Evolutionary conservation across 1,140 invertebrate species (phyloP).

Genomic region (Drosophila suzukii): DNA sequence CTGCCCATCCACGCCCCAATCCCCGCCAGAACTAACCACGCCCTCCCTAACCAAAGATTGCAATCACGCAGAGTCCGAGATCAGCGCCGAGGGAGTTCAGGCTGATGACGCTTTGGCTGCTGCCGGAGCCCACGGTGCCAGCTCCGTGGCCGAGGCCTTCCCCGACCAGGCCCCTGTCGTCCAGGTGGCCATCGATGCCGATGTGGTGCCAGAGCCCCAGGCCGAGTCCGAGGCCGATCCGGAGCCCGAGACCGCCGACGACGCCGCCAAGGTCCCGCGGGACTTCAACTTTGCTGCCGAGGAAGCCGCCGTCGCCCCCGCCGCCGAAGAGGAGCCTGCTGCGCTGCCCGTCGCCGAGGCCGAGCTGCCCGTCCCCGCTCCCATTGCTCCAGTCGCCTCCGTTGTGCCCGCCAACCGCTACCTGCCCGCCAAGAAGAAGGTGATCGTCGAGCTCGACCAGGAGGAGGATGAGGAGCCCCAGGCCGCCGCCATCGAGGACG

Average conservation of each 20-base stretch:
- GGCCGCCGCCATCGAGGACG: conserved; percentile 65
- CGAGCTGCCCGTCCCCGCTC: conserved; percentile 69
- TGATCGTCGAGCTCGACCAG: conserved; percentile 78
- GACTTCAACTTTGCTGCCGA: conserved; percentile 70
- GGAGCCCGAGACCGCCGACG: conserved; percentile 50
- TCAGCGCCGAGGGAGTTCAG: conserved; percentile 51
- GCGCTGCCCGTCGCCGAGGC: conserved; percentile 57
- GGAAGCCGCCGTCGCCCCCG: conserved; percentile 31
- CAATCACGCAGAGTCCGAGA: conserved; percentile 77
- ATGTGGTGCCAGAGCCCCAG: conserved; percentile 25
- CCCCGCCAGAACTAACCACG: conserved; percentile 30
- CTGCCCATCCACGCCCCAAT: not conserved
- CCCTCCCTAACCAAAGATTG: conserved; percentile 78
- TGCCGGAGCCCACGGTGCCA: conserved; percentile 69
- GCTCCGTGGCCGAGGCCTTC: conserved; percentile 79
- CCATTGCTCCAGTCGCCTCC: conserved; percentile 59
- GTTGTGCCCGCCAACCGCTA: conserved; percentile 75
- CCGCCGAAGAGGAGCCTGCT: conserved; percentile 43
- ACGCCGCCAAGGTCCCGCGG: conserved; percentile 77
- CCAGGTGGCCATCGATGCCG: conserved; percentile 55
- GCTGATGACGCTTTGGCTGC: conserved; percentile 66
- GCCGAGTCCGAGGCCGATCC: conserved; percentile 35
- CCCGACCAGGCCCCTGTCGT: conserved; percentile 70
- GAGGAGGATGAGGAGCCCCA: conserved; percentile 84
- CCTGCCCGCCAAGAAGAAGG: conserved; percentile 82